phyloP scores from a whole-genome alignment of 2,888 invertebrate species.

The Cantharis rustica region DNA sequence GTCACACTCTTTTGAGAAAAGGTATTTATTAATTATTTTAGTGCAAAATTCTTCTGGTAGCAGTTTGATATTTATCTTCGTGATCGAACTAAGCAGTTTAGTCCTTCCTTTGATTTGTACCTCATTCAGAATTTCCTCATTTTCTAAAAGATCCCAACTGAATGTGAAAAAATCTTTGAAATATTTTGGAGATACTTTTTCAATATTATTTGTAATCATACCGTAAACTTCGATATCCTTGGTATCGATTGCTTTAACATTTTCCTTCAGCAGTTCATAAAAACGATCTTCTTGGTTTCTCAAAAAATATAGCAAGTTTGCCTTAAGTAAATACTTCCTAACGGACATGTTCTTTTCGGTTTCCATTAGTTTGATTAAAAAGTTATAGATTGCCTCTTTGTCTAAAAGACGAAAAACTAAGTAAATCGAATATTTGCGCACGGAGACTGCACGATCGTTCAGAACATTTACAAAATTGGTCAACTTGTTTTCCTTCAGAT shows the following conservation, averaged over 20 bases:
- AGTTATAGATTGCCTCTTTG: neutral
- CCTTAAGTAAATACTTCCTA: constrained; percentile 9
- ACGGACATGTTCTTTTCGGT: constrained; percentile 17
- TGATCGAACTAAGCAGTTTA: neutral
- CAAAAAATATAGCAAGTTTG: constrained; percentile 10
- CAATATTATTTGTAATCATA: neutral
- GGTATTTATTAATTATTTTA: neutral
- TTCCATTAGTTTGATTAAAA: neutral
- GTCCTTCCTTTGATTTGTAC: neutral
- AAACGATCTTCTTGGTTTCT: constrained; percentile 14
- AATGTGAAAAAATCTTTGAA: neutral
- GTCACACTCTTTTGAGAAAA: neutral
- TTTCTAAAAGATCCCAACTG: constrained; percentile 1
- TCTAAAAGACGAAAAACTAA: constrained; percentile 6
- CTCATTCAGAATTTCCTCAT: neutral
- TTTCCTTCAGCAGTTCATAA: constrained; percentile 9
- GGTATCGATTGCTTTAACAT: neutral
- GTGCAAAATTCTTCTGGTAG: neutral
- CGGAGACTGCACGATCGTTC: constrained; percentile 9
- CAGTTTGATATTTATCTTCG: neutral
- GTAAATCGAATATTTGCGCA: constrained; percentile 15
- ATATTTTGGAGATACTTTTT: neutral
- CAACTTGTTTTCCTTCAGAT: constrained; percentile 13
- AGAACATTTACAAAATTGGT: constrained; percentile 1
- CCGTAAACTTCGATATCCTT: constrained; percentile 7